These are phyloP conservation scores for Gymnocheta viridis DNA, from an alignment of 2,888 invertebrate species.

Conservation along the genomic window DNA sequence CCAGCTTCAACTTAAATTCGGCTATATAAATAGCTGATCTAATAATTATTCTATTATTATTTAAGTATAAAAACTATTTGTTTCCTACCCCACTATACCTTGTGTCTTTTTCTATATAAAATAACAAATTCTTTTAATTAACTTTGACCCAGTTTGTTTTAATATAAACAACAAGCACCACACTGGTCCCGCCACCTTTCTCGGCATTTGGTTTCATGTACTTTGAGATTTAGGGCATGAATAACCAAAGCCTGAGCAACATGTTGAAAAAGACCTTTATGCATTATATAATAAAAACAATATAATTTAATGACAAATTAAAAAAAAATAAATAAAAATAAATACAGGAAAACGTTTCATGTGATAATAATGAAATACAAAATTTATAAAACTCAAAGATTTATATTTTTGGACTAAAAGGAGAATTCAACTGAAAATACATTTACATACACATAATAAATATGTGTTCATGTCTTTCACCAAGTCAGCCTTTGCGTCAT, in stretches of 20 bases:
- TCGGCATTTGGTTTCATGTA: not conserved
- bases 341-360: not conserved
- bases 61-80: too few relatives aligned
- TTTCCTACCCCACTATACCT: too few relatives aligned
- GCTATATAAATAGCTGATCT: too few relatives aligned
- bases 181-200: not conserved
- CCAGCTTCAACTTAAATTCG: too few relatives aligned
- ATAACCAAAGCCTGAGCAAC: slow-evolving; percentile 5
- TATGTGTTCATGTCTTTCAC: not conserved
- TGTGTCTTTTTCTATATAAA: too few relatives aligned
- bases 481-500: not conserved
- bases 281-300: slow-evolving; percentile 36
- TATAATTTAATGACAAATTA: slow-evolving; percentile 23
- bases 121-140: slow-evolving; percentile 56
- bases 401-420: not conserved
- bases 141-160: slow-evolving; percentile 61
- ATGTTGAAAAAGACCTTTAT: slow-evolving; percentile 21
- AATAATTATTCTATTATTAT: too few relatives aligned
- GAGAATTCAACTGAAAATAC: slow-evolving; percentile 6
- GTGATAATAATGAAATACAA: slow-evolving; percentile 28
- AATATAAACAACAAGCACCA: slow-evolving; percentile 4
- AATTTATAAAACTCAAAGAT: too few relatives aligned
- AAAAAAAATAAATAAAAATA: not conserved
- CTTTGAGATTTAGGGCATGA: slow-evolving; percentile 13
- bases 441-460: too few relatives aligned